Evolutionary conservation across 2,113 vertebrate species (phyloP).

Genomic region (Dipodomys merriami): DNA sequence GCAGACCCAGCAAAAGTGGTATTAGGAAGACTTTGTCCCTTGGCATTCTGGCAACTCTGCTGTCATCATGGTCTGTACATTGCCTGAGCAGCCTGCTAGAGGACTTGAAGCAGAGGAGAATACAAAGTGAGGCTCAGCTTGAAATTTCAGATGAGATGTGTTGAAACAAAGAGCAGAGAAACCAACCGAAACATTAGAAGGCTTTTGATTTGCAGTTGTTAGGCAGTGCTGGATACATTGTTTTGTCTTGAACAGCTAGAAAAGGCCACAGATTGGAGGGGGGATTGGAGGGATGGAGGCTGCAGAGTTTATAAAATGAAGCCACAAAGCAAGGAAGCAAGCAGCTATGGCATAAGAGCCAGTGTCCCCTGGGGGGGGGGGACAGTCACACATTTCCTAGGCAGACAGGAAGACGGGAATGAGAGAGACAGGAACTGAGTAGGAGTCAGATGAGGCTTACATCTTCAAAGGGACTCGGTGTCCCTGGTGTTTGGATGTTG

Average conservation of each 20-base stretch:
- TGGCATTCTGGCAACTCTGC: not conserved
- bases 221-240: not conserved
- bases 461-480: not conserved
- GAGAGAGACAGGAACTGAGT: not conserved
- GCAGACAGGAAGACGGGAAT: not conserved
- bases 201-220: not conserved
- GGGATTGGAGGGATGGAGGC: too few species aligned
- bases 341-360: not conserved
- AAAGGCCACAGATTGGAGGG: not conserved
- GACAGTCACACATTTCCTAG: not conserved
- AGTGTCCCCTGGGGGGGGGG: not conserved
- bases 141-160: not conserved
- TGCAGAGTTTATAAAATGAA: not conserved
- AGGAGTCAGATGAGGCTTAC: not conserved
- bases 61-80: not conserved
- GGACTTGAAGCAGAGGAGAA: not conserved
- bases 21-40: not conserved
- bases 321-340: not conserved
- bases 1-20: not conserved
- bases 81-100: not conserved
- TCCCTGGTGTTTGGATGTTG: not conserved
- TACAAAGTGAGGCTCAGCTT: not conserved
- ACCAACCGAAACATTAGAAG: not conserved
- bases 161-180: not conserved
- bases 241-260: slow-evolving; percentile 19